Evolutionary conservation across 2,888 invertebrate species (phyloP).

Genomic region (Nasonia oneida): DNA sequence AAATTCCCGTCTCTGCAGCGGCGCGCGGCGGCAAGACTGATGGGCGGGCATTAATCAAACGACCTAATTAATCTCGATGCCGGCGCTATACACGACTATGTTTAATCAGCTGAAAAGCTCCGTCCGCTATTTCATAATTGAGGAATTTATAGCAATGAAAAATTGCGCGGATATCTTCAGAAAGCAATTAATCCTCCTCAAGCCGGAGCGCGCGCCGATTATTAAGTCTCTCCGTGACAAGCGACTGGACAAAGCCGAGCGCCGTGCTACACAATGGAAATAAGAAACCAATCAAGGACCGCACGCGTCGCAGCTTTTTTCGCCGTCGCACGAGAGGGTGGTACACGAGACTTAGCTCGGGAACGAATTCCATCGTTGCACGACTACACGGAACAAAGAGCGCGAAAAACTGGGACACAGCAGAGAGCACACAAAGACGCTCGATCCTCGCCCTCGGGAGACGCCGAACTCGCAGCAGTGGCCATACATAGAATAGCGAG

Average conservation of each 20-base stretch:
- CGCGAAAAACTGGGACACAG: constrained; percentile 38
- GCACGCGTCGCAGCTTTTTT: constrained; percentile 26
- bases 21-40: neutral
- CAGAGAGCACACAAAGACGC: constrained; percentile 31
- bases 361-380: constrained; percentile 45
- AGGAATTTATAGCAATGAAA: neutral
- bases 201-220: too few species aligned
- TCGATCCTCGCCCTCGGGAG: constrained; percentile 1
- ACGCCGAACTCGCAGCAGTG: constrained; percentile 3
- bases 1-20: constrained; percentile 1
- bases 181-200: neutral
- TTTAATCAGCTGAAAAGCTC: constrained; percentile 24
- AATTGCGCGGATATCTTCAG: neutral
- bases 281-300: constrained; percentile 24
- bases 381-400: constrained; percentile 44
- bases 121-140: constrained; percentile 15
- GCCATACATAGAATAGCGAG: constrained; percentile 25
- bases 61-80: constrained; percentile 39
- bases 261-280: neutral
- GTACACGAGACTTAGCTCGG: neutral
- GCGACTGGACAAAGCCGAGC: constrained; percentile 11
- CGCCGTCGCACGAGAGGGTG: neutral
- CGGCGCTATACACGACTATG: neutral
- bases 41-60: constrained; percentile 15
- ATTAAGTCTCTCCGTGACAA: neutral